Evolutionary conservation across 2,113 vertebrate genomes (phyloP).

Genomic region (Micronycteris hirsuta): DNA sequence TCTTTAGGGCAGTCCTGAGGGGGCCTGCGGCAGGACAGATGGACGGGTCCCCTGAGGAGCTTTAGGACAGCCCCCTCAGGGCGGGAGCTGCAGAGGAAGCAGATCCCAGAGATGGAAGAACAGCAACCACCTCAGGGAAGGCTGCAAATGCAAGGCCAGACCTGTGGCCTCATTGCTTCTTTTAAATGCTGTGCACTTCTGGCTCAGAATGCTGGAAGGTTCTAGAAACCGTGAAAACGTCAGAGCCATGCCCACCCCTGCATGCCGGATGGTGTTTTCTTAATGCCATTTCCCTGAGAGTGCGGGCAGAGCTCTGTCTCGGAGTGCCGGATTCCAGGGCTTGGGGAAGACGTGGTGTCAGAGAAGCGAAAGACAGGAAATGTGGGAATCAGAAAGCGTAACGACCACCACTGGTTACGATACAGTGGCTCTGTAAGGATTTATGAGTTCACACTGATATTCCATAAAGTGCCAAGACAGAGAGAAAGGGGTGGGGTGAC

Average conservation of each 20-base stretch:
- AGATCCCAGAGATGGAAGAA: neutral
- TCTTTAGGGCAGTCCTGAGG: neutral
- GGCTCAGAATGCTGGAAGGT: neutral
- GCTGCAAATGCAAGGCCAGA: rapidly evolving
- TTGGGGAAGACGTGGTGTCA: neutral
- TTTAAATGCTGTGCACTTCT: neutral
- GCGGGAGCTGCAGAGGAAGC: neutral
- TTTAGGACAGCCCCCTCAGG: no score
- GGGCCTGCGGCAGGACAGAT: no score
- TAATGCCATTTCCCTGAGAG: neutral
- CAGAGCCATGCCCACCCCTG: neutral
- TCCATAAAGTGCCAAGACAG: neutral
- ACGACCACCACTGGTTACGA: neutral
- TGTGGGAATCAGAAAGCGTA: neutral
- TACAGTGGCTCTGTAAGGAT: neutral
- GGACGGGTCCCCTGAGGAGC: no score
- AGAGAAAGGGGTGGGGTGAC: neutral
- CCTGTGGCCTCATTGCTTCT: neutral
- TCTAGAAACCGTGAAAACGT: neutral
- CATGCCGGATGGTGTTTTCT: neutral
- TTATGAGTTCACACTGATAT: neutral
- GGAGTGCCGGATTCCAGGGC: neutral
- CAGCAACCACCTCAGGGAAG: neutral
- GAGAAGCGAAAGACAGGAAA: neutral
- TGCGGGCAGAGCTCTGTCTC: neutral